phyloP scores from a whole-genome alignment of 2,113 vertebrate species.

The Pelmatolapia mariae region DNA sequence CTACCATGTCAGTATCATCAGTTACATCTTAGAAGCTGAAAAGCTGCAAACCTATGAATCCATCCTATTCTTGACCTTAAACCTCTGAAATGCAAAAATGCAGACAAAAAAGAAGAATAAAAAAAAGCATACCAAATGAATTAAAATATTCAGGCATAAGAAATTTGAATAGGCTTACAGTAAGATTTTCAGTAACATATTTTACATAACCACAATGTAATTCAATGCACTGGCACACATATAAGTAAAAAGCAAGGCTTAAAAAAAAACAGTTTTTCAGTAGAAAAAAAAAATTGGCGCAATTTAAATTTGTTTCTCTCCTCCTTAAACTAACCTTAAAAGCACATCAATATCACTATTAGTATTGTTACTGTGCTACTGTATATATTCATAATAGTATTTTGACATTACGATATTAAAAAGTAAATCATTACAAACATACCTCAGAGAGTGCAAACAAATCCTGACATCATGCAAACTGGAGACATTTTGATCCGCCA shows the following conservation, averaged over 20 bases:
- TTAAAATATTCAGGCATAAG: neutral
- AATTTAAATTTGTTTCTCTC: neutral
- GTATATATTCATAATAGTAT: neutral
- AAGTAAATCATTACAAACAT: neutral
- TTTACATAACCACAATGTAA: neutral
- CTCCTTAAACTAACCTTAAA: neutral
- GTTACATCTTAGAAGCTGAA: neutral
- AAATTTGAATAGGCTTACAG: neutral
- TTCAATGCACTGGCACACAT: neutral
- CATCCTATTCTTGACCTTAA: neutral
- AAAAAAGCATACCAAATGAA: neutral
- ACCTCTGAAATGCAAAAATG: neutral
- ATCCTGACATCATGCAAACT: conserved; percentile 52
- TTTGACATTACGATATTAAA: conserved; percentile 6
- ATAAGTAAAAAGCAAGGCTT: neutral
- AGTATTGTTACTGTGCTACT: conserved; percentile 13
- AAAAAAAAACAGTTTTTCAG: neutral
- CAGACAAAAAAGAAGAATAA: neutral
- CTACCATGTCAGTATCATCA: neutral
- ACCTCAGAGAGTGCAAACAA: conserved; percentile 12
- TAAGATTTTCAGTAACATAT: neutral
- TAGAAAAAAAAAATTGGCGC: neutral
- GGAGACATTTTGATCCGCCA: neutral
- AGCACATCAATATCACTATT: neutral
- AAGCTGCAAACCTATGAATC: neutral